These are phyloP conservation scores for Sebastes hubbsi DNA, from an alignment of 2,797 vertebrate genomes.

Conservation along the genomic window DNA sequence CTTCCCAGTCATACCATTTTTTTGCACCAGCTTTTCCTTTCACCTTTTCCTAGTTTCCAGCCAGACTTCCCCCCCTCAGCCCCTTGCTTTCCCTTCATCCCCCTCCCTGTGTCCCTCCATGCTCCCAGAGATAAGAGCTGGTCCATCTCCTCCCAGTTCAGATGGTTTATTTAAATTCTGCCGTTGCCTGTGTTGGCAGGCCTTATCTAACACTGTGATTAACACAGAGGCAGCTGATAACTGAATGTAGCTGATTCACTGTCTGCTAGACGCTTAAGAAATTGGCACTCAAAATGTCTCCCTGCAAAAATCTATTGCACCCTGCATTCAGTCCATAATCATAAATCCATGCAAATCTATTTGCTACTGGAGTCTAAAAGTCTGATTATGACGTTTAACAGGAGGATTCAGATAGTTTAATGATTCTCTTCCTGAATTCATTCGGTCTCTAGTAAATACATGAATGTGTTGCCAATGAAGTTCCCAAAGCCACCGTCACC, in stretches of 20 bases:
- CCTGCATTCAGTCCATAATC: conserved; percentile 18
- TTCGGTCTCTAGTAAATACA: conserved; percentile 14
- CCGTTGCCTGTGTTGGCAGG: conserved; percentile 33
- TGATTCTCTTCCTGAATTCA: conserved; percentile 14
- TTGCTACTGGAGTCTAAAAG: conserved; percentile 19
- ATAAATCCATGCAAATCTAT: conserved; percentile 42
- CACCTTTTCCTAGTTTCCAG: background rate
- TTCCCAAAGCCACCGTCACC: conserved; percentile 14
- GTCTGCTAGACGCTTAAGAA: conserved; percentile 31
- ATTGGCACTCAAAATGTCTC: conserved; percentile 32
- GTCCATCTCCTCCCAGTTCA: conserved; percentile 26
- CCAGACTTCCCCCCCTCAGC: background rate
- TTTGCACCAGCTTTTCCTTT: background rate
- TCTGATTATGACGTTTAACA: conserved; percentile 20
- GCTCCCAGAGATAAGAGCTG: conserved; percentile 23
- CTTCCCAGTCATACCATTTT: background rate
- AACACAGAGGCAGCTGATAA: conserved; percentile 55
- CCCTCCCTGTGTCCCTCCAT: background rate
- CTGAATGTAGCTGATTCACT: conserved; percentile 46
- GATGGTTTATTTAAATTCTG: conserved; percentile 59
- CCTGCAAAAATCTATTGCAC: conserved; percentile 26
- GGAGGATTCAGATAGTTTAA: conserved; percentile 1
- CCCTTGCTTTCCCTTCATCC: background rate
- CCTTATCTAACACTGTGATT: conserved; percentile 58
- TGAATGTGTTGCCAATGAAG: background rate